These are phyloP conservation scores for Drepana falcataria DNA, from an alignment of 2,888 invertebrate genomes.

Conservation along the genomic window DNA sequence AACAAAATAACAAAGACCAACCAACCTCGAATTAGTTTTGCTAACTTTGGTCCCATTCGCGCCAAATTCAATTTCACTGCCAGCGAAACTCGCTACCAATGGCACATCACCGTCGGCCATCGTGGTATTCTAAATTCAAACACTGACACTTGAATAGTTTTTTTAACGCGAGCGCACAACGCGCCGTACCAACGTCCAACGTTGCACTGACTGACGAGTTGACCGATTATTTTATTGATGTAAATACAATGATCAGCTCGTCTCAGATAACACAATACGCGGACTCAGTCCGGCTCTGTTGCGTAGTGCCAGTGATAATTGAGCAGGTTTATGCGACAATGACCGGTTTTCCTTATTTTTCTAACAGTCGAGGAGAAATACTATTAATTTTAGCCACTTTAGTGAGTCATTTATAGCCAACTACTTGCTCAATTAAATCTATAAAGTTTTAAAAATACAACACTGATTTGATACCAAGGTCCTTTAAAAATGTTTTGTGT, in stretches of 20 bases:
- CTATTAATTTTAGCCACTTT: neutral
- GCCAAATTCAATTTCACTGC: constrained; percentile 65
- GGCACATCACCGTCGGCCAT: constrained; percentile 73
- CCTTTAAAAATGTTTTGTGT: neutral
- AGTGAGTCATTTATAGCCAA: neutral
- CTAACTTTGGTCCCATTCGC: constrained; percentile 61
- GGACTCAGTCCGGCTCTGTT: constrained; percentile 42
- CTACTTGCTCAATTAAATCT: neutral
- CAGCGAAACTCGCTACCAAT: constrained; percentile 63
- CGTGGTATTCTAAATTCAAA: constrained; percentile 30
- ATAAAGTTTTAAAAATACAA: neutral
- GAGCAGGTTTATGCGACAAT: constrained; percentile 46
- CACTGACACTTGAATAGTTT: constrained; percentile 19
- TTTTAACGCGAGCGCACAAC: constrained; percentile 21
- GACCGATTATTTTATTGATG: constrained; percentile 66
- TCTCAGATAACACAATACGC: constrained; percentile 52
- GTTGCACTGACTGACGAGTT: constrained; percentile 44
- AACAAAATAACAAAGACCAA: constrained; percentile 8
- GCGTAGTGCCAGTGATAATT: constrained; percentile 64
- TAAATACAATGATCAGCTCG: constrained; percentile 58
- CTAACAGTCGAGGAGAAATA: neutral
- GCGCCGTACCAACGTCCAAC: constrained; percentile 30
- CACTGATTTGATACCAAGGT: neutral
- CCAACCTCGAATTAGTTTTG: constrained; percentile 67
- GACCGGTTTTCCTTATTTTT: constrained; percentile 14